Evolutionary conservation across 2,797 vertebrate genomes (phyloP).

Genomic region (Sebastes oblongus): DNA sequence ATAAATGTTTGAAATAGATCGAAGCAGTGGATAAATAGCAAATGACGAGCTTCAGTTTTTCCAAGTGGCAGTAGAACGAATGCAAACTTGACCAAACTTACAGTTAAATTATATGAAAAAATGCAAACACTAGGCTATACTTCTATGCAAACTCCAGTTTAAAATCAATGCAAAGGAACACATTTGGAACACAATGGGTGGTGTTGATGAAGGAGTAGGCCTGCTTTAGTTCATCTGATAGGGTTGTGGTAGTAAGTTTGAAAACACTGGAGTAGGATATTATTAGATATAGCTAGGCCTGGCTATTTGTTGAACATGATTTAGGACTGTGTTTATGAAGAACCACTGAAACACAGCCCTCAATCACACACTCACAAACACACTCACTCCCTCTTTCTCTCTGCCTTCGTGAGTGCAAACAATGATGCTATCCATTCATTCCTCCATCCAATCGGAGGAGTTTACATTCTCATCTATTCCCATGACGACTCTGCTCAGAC

Average conservation of each 20-base stretch:
- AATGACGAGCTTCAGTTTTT: not conserved
- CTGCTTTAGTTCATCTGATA: not conserved
- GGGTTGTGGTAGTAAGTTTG: not conserved
- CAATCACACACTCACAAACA: conserved; percentile 7
- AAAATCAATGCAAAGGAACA: not conserved
- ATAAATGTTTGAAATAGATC: not conserved
- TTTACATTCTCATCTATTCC: conserved; percentile 51
- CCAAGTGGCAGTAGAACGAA: not conserved
- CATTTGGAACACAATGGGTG: not conserved
- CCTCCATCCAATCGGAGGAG: conserved; percentile 39
- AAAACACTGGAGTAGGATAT: not conserved
- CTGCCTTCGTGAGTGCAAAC: conserved; percentile 22
- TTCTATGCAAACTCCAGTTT: not conserved
- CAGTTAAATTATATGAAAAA: not conserved
- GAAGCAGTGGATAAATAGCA: not conserved
- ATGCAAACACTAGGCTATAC: not conserved
- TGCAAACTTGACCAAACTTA: not conserved
- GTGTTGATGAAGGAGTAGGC: not conserved
- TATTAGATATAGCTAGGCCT: not conserved
- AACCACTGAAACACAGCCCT: conserved; percentile 39
- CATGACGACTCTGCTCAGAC: conserved; percentile 48
- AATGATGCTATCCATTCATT: conserved; percentile 42
- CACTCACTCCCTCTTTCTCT: not conserved
- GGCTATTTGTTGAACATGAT: conserved; percentile 13
- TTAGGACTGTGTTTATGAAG: conserved; percentile 31